These are phyloP conservation scores for Acipenser ruthenus DNA, from an alignment of 2,797 vertebrate species.

Conservation along the genomic window DNA sequence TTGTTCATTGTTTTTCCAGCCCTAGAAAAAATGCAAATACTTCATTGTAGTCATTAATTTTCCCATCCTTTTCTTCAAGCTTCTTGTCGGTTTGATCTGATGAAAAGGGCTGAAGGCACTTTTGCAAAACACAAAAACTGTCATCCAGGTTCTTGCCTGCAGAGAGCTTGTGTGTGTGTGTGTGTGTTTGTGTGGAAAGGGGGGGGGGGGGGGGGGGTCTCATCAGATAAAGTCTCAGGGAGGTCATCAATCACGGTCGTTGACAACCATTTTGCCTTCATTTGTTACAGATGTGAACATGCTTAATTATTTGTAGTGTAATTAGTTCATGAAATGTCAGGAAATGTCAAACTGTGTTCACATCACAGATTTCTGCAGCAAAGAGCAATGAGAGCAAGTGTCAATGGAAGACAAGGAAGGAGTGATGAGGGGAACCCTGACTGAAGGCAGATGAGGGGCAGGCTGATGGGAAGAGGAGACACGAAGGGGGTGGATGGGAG, in stretches of 20 bases:
- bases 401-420: conserved; percentile 49
- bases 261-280: conserved; percentile 71
- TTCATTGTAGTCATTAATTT: conserved; percentile 96
- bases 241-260: conserved; percentile 78
- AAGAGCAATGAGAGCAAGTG: conserved; percentile 56
- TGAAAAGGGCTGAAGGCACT: conserved; percentile 73
- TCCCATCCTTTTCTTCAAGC: conserved; percentile 83
- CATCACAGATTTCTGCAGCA: conserved; percentile 52
- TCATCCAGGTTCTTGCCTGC: conserved; percentile 75
- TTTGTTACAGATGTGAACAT: conserved; percentile 80
- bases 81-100: conserved; percentile 79
- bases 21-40: conserved; percentile 88
- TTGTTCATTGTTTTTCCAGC: conserved; percentile 82
- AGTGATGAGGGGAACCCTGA: conserved; percentile 38
- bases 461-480: conserved; percentile 48
- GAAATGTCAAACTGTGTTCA: conserved; percentile 72
- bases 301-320: conserved; percentile 86
- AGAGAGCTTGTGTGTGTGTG: conserved; percentile 41
- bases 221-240: conserved; percentile 72
- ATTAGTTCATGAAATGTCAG: conserved; percentile 80
- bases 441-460: conserved; percentile 50
- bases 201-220: conserved; percentile 60
- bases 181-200: conserved; percentile 11
- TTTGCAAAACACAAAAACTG: conserved; percentile 72
- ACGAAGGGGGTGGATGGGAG: conserved; percentile 22